These are phyloP conservation scores for Lamproptera curius DNA, from an alignment of 2,888 invertebrate genomes.

Conservation along the genomic window DNA sequence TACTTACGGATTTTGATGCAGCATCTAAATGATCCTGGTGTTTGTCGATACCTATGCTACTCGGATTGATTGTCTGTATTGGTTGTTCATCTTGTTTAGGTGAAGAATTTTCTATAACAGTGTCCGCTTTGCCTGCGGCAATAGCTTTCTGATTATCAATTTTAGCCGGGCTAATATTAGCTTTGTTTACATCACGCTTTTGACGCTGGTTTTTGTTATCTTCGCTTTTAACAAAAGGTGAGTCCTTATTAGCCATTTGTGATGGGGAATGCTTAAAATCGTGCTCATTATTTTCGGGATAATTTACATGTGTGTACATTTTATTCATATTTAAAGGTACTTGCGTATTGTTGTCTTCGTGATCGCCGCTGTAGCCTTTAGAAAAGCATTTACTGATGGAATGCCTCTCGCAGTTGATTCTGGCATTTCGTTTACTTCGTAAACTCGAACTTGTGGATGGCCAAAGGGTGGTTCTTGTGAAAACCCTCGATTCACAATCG, in stretches of 20 bases:
- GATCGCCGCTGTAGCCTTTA: not conserved
- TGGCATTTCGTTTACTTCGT: conserved; percentile 9
- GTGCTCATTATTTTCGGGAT: conserved; percentile 5
- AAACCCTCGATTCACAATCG: not conserved
- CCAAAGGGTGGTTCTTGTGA: conserved; percentile 1
- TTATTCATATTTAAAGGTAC: not conserved
- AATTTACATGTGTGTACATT: conserved; percentile 1
- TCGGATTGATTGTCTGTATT: not conserved
- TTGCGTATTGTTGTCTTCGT: not conserved
- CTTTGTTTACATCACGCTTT: conserved; percentile 1
- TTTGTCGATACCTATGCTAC: not conserved
- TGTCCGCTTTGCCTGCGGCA: not conserved
- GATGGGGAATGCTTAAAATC: conserved; percentile 2
- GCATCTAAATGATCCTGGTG: no score
- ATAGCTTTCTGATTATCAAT: conserved; percentile 1
- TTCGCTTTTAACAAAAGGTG: not conserved
- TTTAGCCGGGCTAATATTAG: no score
- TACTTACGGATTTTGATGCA: no score
- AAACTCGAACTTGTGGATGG: conserved; percentile 1
- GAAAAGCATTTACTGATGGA: not conserved
- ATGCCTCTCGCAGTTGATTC: conserved; percentile 11
- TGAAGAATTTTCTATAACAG: conserved; percentile 1
- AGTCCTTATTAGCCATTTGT: not conserved
- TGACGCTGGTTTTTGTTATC: conserved; percentile 5
- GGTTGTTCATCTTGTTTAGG: not conserved